A percentile compares a stretch with the other conserved stretches of the same genome.
Conservation (phyloP, 2,888 invertebrate genomes). For the Drosophila paramelanica region DNA sequence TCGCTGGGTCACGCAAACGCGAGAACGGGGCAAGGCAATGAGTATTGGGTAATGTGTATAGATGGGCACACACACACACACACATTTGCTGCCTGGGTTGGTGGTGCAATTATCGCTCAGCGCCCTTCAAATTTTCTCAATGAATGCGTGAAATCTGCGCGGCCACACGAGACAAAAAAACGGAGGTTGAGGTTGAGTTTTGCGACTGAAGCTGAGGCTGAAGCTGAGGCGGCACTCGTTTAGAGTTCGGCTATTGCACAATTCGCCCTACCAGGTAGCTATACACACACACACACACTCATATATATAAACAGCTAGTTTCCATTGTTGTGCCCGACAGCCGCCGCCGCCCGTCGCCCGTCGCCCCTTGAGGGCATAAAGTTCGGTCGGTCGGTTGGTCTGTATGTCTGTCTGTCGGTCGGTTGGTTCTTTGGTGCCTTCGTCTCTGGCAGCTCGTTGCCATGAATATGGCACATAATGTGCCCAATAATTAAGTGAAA, state of each 20-base stretch:
- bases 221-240: conserved; percentile 8
- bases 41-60: conserved; percentile 5
- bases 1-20: conserved; percentile 43
- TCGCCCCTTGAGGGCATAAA: conserved; percentile 3
- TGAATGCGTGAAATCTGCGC: conserved; percentile 71
- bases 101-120: conserved; percentile 73
- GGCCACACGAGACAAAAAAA: conserved; percentile 5
- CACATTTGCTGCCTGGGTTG: conserved; percentile 22
- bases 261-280: conserved; percentile 46
- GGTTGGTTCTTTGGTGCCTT: not conserved
- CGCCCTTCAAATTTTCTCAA: conserved; percentile 70
- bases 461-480: conserved; percentile 78
- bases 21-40: conserved; percentile 3
- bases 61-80: conserved; percentile 8
- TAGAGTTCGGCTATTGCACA: conserved; percentile 60
- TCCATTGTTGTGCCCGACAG: conserved; percentile 57
- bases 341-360: conserved; percentile 6
- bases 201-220: not conserved
- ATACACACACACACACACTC: not conserved
- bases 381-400: not conserved
- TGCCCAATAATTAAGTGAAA: conserved; percentile 80
- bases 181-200: not conserved
- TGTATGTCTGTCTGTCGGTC: not conserved
- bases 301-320: conserved; percentile 49
- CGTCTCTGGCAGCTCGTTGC: conserved; percentile 52